These are phyloP conservation scores for Didymodactylos carnosus DNA, from an alignment of 2,888 invertebrate genomes.

Conservation along the genomic window DNA sequence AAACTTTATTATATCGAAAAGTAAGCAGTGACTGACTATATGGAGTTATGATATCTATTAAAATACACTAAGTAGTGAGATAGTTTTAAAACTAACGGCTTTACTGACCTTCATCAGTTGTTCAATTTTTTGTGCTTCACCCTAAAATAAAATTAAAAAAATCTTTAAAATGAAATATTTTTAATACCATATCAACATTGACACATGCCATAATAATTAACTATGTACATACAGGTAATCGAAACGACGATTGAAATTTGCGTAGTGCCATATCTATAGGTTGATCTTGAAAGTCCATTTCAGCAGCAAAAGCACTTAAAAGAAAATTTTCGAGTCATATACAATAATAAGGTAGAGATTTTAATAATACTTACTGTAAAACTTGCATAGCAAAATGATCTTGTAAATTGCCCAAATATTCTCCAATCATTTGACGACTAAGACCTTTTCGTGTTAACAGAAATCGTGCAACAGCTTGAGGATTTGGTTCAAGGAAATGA, in stretches of 20 bases:
- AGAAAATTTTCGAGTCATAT: constrained; percentile 17
- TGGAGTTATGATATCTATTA: too few species aligned
- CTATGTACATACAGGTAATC: constrained; percentile 51
- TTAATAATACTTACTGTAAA: constrained; percentile 50
- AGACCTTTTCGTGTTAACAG: constrained; percentile 83
- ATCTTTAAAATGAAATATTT: too few species aligned
- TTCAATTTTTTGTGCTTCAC: constrained; percentile 92
- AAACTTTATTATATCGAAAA: too few species aligned
- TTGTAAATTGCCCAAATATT: constrained; percentile 86
- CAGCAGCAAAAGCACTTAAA: constrained; percentile 48
- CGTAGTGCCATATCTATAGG: constrained; percentile 87
- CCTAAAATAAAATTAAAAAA: constrained; percentile 34
- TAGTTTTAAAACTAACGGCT: too few species aligned
- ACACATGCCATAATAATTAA: too few species aligned
- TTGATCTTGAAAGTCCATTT: constrained; percentile 78
- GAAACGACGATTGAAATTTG: constrained; percentile 83
- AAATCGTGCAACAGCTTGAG: constrained; percentile 77
- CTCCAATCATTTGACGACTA: constrained; percentile 96
- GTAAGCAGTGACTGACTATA: too few species aligned
- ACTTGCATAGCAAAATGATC: constrained; percentile 87
- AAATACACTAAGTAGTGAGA: too few species aligned
- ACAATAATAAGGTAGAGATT: too few species aligned
- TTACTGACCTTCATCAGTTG: constrained; percentile 46
- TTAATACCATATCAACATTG: too few species aligned
- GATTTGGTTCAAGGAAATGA: constrained; percentile 80